phyloP scores from a whole-genome alignment of 37 sponge, comb jelly and placozoan species.

The Chondrilla cf. caribensis region DNA sequence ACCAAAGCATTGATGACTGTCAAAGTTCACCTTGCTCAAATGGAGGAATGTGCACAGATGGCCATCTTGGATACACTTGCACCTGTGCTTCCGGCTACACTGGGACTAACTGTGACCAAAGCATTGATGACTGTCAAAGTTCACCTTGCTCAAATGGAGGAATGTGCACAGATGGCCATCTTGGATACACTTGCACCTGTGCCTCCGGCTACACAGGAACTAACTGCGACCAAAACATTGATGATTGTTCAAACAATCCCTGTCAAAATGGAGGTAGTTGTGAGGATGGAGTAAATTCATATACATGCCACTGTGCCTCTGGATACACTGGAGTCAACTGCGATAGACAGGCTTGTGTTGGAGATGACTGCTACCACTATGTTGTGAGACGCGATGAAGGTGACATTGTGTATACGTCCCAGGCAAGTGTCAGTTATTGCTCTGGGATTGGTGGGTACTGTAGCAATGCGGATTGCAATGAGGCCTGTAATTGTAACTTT shows the following conservation, averaged over 20 bases:
- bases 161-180: constrained; percentile 21
- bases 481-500: constrained; percentile 11
- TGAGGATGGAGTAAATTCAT: constrained; percentile 24
- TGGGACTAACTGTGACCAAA: constrained; percentile 4
- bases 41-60: constrained; percentile 20
- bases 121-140: constrained; percentile 27
- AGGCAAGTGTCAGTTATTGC: constrained; percentile 3
- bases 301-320: constrained; percentile 25
- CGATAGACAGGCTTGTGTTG: no score
- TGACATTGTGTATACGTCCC: constrained; percentile 11
- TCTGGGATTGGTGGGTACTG: constrained; percentile 1
- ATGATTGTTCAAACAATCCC: constrained; percentile 29
- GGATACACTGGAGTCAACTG: neutral
- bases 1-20: neutral
- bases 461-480: neutral
- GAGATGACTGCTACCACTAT: neutral
- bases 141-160: constrained; percentile 28
- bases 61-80: neutral
- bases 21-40: neutral
- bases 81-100: constrained; percentile 22
- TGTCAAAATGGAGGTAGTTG: constrained; percentile 47
- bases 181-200: constrained; percentile 24
- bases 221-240: constrained; percentile 29
- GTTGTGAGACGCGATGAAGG: constrained; percentile 22
- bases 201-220: constrained; percentile 28